These are phyloP conservation scores for Steinernema hermaphroditum DNA, from an alignment of 2,888 invertebrate species.

Conservation along the genomic window DNA sequence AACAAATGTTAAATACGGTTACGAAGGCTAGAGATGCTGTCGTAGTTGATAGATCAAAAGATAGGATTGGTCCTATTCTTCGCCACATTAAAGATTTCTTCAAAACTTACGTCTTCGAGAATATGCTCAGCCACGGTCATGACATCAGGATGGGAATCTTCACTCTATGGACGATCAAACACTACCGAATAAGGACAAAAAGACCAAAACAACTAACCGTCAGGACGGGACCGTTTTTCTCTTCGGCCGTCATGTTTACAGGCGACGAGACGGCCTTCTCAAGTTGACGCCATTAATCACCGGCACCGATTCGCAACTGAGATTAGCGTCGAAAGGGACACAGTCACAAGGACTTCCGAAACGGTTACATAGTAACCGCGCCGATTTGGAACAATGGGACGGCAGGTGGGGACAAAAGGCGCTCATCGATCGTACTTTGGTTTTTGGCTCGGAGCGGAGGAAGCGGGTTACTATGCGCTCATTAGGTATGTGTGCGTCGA, in stretches of 20 bases:
- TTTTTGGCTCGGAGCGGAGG: not conserved
- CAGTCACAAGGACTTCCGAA: not conserved
- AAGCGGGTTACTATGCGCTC: not conserved
- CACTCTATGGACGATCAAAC: too few species aligned
- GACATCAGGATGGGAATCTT: too few species aligned
- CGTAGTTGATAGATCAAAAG: too few species aligned
- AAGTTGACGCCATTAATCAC: conserved; percentile 1
- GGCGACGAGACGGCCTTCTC: not conserved
- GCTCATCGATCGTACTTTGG: not conserved
- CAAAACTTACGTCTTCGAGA: not conserved
- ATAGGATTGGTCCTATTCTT: too few species aligned
- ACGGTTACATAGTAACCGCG: not conserved
- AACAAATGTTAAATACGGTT: too few species aligned
- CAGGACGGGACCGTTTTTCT: not conserved
- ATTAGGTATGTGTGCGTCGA: not conserved
- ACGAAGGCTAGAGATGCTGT: too few species aligned
- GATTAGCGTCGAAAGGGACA: not conserved
- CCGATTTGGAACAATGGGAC: not conserved
- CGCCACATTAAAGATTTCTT: not conserved
- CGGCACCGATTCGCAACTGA: not conserved
- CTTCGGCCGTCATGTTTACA: not conserved
- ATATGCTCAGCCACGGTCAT: not conserved
- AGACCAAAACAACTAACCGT: not conserved
- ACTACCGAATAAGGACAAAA: not conserved
- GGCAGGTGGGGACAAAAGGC: not conserved